Evolutionary conservation across 2,113 vertebrate genomes (phyloP), one percentile per base, ranked within the genome.

Genomic region (Leucopsar rothschildi): DNA sequence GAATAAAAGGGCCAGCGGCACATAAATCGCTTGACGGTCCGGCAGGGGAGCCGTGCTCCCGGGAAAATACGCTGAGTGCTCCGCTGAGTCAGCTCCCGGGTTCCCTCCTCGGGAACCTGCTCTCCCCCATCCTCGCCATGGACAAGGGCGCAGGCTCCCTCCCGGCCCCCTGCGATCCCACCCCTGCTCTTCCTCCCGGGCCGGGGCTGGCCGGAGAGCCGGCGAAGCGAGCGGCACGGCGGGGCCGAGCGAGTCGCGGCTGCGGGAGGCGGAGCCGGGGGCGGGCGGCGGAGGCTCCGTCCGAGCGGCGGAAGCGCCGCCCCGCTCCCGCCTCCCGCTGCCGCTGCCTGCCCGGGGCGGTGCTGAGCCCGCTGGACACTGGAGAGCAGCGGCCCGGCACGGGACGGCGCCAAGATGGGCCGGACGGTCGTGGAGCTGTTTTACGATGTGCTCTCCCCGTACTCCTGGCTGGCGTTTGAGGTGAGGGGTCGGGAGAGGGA

Each of bases 41-140:
- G 28, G 98, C 97, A 82, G 97, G 98, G 76, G 97, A 98, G 97
- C 98, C 98, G 95, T 89, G 98, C 96, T 98, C 98, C 86, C 95
- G 97, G 69, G 97, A 97, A 88, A 98, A 97, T 92, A 97, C 95
- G 68, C 88, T 86, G 86, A 80, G 84, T 90, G 96, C 82, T 91
- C 95, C 80, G 49, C 53, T 2, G 20, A 63, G 23, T 9, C 55
- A 22, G 47, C 82, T 72, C 35, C 97, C 89, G 71, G 83, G 78
- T 84, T 92, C 96, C 92, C 97, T 82, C 55, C 86, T 86, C 60
- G 60, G 83, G 42, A 50, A 31, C 55, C 63, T 28, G 47, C 76
- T 37, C 22, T 29, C 10, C 52, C 86, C 79, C 90, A 27, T 87
- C 83, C 93, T 75, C 76, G 59, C 80, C 96, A 79, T 33, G n/a